phyloP scores from a whole-genome alignment of 2,888 invertebrate species.

The Drosophila neonasuta region DNA sequence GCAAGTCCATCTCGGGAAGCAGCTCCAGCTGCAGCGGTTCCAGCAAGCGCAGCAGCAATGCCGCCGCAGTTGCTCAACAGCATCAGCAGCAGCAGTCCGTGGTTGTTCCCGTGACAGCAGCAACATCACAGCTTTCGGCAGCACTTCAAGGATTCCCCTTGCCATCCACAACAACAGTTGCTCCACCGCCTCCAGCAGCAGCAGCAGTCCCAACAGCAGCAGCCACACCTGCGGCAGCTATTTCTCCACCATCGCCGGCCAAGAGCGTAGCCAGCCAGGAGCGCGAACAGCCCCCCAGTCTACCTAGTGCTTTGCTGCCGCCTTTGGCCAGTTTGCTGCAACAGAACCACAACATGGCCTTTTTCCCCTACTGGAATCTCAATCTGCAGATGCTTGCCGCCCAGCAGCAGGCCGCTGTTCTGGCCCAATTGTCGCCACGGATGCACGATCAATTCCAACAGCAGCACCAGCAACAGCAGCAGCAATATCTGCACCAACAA shows the following conservation, averaged over 20 bases:
- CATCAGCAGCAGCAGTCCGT: slow-evolving; percentile 37
- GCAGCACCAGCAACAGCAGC: slow-evolving; percentile 50
- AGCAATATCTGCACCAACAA: slow-evolving; percentile 42
- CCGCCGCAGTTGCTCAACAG: too few relatives aligned
- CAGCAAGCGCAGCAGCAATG: too few relatives aligned
- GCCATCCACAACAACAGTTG: slow-evolving; percentile 26
- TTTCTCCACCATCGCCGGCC: slow-evolving; percentile 68
- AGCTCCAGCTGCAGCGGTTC: too few relatives aligned
- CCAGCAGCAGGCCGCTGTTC: slow-evolving; percentile 81
- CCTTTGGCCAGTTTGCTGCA: slow-evolving; percentile 80
- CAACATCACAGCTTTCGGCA: slow-evolving; percentile 76
- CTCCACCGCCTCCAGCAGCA: slow-evolving; percentile 13
- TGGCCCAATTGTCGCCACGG: slow-evolving; percentile 80
- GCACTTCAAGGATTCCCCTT: slow-evolving; percentile 77
- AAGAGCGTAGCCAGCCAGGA: slow-evolving; percentile 68
- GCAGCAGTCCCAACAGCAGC: slow-evolving; percentile 29
- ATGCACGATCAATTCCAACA: slow-evolving; percentile 73
- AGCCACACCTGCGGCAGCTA: slow-evolving; percentile 31
- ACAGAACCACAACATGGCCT: slow-evolving; percentile 79
- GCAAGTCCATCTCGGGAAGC: too few relatives aligned
- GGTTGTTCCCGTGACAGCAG: slow-evolving; percentile 17
- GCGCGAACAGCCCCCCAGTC: slow-evolving; percentile 35
- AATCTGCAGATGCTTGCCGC: slow-evolving; percentile 82
- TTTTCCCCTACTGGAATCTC: slow-evolving; percentile 82
- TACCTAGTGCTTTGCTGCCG: slow-evolving; percentile 67